Evolutionary conservation across 2,888 invertebrate genomes (phyloP), one percentile per base, ranked within the genome.

Genomic region (Beris chalybata): DNA sequence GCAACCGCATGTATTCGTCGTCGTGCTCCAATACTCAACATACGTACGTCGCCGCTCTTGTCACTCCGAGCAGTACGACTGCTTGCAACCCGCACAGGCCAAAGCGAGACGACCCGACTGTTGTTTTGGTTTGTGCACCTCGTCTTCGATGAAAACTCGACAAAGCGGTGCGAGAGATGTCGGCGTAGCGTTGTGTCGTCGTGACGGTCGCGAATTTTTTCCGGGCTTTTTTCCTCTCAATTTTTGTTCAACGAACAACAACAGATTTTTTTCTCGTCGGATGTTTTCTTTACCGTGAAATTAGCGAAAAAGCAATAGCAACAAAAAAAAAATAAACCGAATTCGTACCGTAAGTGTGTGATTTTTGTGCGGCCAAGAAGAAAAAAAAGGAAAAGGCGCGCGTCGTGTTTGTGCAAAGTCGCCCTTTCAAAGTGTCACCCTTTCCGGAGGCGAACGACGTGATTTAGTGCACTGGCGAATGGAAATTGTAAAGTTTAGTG

Each of bases 141-240:
- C 44, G 9, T 9, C n/a, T 2, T 44, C 44, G 44, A 44, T 4
- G 44, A n/a, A n/a, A n/a, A 12, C 11, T n/a, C 11, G n/a, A 44
- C 9, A 9, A n/a, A 44, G 44, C 44, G 43, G 7, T 54, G 54
- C 11, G 22, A 22, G 22, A 22, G 22, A 22, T 53, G 57, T 66
- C 53, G 52, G 66, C 50, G 47, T 59, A 59, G 58, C 29, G 65
- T 58, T 58, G 65, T 66, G 48, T 66, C 50, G 64, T 64, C 64
- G 64, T 54, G 54, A 54, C 68, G 68, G 68, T 64, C 56, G 68
- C 68, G 68, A 68, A 57, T 47, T 59, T 59, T 59, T 47, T 59
- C 59, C 59, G 59, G 59, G 48, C 59, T 30, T 38, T 52, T 29
- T 61, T 11, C 29, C n/a, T 32, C 58, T 11, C 55, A 22, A 52